These are phyloP conservation scores for Natator depressus DNA, from an alignment of 2,113 vertebrate genomes.

Conservation along the genomic window DNA sequence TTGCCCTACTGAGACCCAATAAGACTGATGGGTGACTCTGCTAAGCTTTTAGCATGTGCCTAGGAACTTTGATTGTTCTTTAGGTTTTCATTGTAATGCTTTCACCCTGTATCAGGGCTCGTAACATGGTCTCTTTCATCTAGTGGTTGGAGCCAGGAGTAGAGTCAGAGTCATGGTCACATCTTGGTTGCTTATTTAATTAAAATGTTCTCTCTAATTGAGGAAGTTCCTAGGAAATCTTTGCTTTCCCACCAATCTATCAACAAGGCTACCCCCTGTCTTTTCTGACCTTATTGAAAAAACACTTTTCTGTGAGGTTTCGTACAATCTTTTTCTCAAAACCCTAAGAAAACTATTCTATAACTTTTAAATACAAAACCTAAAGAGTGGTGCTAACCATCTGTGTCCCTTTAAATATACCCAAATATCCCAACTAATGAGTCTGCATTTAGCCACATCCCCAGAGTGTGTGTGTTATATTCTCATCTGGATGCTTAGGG, in stretches of 20 bases:
- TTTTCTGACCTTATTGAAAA: not conserved
- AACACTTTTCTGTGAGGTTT: not conserved
- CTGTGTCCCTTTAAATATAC: not conserved
- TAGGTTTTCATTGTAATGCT: not conserved
- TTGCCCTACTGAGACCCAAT: not conserved
- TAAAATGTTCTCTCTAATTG: not conserved
- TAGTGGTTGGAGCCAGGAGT: not conserved
- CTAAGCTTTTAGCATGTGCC: not conserved
- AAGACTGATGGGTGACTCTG: not conserved
- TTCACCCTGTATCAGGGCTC: not conserved
- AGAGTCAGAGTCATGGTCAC: not conserved
- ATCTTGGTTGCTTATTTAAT: not conserved
- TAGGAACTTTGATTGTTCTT: not conserved
- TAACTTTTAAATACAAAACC: not conserved
- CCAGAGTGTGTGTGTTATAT: not conserved
- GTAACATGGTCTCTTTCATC: not conserved
- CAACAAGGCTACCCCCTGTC: not conserved
- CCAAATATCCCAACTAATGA: not conserved
- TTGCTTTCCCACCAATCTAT: not conserved
- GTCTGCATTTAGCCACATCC: not conserved
- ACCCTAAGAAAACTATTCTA: not conserved
- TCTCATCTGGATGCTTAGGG: not conserved
- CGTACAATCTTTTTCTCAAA: not conserved
- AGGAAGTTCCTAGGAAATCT: not conserved
- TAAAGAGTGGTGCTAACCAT: not conserved